phyloP scores from a whole-genome alignment of 2,797 vertebrate genomes.

The Gila robusta region DNA sequence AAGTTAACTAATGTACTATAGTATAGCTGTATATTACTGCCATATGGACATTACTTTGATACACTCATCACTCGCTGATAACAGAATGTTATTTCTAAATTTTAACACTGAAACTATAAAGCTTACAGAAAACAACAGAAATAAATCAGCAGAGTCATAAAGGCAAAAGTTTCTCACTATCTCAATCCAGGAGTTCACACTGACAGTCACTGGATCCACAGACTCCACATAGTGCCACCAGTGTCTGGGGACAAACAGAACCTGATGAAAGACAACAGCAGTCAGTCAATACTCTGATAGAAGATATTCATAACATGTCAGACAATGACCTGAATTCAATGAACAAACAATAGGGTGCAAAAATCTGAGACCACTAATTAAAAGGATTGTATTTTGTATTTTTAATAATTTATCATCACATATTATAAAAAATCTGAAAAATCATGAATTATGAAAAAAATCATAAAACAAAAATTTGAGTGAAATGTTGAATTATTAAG shows the following conservation, averaged over 20 bases:
- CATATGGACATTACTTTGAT: background rate
- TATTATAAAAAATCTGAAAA: background rate
- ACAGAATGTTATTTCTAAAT: background rate
- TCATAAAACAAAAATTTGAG: background rate
- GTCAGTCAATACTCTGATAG: background rate
- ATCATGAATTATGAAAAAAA: no score
- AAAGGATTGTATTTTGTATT: background rate
- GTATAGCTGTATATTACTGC: background rate
- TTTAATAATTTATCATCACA: background rate
- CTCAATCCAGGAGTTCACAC: slow-evolving; percentile 97
- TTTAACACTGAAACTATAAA: background rate
- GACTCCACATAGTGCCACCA: slow-evolving; percentile 99
- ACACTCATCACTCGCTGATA: background rate
- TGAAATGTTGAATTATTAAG: background rate
- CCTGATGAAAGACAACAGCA: slow-evolving; percentile 74
- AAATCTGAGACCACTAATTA: no score
- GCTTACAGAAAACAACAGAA: background rate
- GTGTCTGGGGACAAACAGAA: slow-evolving; percentile 92
- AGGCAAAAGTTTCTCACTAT: slow-evolving; percentile 79
- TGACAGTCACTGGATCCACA: slow-evolving; percentile 91
- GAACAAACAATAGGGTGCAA: background rate
- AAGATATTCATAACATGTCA: background rate
- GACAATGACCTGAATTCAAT: background rate
- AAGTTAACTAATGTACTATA: background rate
- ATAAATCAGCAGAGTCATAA: background rate